Evolutionary conservation across 2,113 vertebrate species (phyloP), one percentile per base, ranked within the genome.

Genomic region (Eulemur macaco): DNA sequence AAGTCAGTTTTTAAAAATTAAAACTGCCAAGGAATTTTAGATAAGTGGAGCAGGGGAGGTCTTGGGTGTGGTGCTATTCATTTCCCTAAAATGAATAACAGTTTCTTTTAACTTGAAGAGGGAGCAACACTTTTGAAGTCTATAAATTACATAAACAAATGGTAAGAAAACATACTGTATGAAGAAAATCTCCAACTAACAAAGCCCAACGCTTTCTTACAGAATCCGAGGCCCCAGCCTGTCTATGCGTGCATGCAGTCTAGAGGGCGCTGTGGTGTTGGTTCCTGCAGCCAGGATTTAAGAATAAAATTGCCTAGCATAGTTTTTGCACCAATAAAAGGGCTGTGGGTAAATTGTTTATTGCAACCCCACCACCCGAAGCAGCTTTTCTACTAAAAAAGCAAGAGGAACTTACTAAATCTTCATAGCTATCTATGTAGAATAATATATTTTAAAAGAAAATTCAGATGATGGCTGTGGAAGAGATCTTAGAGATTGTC

Each of bases 71-170:
- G 63, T 92, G 39, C 27, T 39, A 56, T 47, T 95, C 25, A 80
- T 78, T 94, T 97, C 27, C 63, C n/a, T 90, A 54, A 93, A 89
- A 93, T 64, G 84, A 97, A 42, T 45, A 93, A 91, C 4, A 3
- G 39, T 89, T 87, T 95, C 92, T 77, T 90, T 92, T 81, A 91
- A 81, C 81, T 85, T 87, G 80, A 91, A 97, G 86, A 90, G 15
- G 56, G 66, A 94, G 25, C 13, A 77, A 89, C 68, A 78, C 80
- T 80, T 93, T 83, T 96, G 89, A 97, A 95, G 74, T 89, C 42
- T 86, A 45, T 86, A 93, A 89, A 39, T 91, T 68, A 96, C 63
- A 95, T 60, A 87, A 97, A 87, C 68, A 76, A 69, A 80, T 91
- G 64, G 85, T 93, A 77, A 89, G 81, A 92, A 93, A 92, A 88